Percentiles rank a stretch among this genome's conserved stretches.
Conservation (phyloP, 2,888 invertebrate species). For the Colostygia pectinataria region DNA sequence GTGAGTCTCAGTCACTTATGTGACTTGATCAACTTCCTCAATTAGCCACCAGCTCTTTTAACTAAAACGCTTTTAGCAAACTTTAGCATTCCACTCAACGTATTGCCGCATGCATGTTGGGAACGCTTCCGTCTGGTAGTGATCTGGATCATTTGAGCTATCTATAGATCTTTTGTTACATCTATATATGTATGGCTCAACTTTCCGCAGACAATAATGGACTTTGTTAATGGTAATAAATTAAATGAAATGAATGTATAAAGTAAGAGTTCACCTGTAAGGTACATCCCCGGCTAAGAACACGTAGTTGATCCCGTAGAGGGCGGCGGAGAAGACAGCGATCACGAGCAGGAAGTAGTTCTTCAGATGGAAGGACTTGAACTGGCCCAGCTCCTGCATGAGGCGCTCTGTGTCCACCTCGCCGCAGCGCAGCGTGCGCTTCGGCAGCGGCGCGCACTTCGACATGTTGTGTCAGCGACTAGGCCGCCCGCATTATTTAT, state of each 20-base stretch:
- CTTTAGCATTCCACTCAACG: too few relatives aligned
- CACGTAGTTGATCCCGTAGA: constrained; percentile 66
- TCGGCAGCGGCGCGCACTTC: constrained; percentile 18
- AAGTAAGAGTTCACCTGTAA: constrained; percentile 48
- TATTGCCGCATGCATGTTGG: too few relatives aligned
- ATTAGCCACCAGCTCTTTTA: too few relatives aligned
- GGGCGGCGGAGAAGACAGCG: constrained; percentile 48
- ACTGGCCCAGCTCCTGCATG: constrained; percentile 70
- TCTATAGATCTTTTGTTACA: too few relatives aligned
- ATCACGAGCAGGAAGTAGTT: constrained; percentile 60
- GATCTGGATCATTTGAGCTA: too few relatives aligned
- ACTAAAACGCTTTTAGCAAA: background rate
- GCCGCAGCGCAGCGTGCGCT: constrained; percentile 22
- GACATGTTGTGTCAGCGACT: background rate
- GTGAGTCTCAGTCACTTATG: too few relatives aligned
- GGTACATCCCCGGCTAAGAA: constrained; percentile 69
- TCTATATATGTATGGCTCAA: too few relatives aligned
- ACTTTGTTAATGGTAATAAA: too few relatives aligned
- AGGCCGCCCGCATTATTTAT: background rate
- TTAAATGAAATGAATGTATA: too few relatives aligned
- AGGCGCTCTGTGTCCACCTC: constrained; percentile 62
- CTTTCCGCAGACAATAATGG: too few relatives aligned
- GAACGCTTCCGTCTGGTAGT: too few relatives aligned
- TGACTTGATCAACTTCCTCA: too few relatives aligned
- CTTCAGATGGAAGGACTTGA: constrained; percentile 57